These are phyloP conservation scores for Enteromius trimaculatus DNA, from an alignment of 2,797 vertebrate species.

Conservation along the genomic window DNA sequence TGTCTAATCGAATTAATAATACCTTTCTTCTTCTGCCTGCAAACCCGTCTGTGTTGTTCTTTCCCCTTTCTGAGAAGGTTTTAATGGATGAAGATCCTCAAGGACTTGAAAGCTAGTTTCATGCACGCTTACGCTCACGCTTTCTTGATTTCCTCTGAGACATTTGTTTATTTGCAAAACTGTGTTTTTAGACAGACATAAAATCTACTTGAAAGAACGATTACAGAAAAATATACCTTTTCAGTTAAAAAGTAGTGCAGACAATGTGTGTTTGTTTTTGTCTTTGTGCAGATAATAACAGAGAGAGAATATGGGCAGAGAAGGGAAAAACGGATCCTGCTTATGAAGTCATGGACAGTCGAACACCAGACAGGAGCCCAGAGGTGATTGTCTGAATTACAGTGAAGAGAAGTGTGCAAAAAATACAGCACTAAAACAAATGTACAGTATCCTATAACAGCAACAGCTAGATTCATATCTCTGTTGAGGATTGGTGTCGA, in stretches of 20 bases:
- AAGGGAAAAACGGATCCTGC: constrained; percentile 68
- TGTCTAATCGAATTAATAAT: constrained; percentile 1
- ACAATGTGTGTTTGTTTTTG: neutral
- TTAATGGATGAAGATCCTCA: constrained; percentile 15
- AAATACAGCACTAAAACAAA: neutral
- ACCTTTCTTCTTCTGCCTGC: constrained; percentile 7
- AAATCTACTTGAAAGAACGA: neutral
- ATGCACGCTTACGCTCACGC: neutral
- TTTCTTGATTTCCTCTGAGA: neutral
- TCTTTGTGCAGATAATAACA: constrained; percentile 70
- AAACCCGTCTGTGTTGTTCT: neutral
- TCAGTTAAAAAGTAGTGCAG: neutral
- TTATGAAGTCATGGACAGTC: constrained; percentile 77
- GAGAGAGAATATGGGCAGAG: constrained; percentile 67
- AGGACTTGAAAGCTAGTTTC: constrained; percentile 23
- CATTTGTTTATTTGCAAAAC: neutral
- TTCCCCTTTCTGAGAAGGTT: constrained; percentile 27
- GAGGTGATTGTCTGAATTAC: constrained; percentile 69
- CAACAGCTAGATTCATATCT: neutral
- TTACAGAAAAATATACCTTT: neutral
- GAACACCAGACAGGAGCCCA: constrained; percentile 67
- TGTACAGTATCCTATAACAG: too few relatives aligned
- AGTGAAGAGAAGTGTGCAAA: neutral
- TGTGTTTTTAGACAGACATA: neutral
- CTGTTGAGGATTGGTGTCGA: too few relatives aligned